A percentile compares a stretch with the other conserved stretches of the same genome.
Evolutionary conservation across 2,113 vertebrate species (phyloP).

Genomic region (Bubo blakistoni): DNA sequence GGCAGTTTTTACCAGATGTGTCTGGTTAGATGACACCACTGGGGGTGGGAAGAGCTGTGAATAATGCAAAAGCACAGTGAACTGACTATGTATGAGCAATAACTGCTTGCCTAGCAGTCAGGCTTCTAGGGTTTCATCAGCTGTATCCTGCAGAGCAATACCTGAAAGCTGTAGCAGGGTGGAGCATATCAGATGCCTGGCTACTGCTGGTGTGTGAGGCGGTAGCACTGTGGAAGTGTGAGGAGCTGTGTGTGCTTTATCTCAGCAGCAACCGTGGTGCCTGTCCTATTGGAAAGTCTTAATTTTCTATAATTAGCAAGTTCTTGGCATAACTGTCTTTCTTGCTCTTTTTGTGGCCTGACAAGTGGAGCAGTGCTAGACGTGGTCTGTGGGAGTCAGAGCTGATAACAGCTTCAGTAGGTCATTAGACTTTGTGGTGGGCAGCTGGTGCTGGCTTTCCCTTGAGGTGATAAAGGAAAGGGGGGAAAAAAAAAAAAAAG

Average conservation of each 20-base stretch:
- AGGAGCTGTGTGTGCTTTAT: not conserved
- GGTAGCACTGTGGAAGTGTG: not conserved
- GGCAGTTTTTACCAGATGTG: not conserved
- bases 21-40: not conserved
- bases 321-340: not conserved
- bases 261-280: not conserved
- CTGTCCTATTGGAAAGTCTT: not conserved
- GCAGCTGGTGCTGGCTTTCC: constrained; percentile 18
- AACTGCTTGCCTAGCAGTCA: not conserved
- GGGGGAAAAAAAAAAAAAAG: not conserved
- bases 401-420: not conserved
- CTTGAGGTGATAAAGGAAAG: not conserved
- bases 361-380: not conserved
- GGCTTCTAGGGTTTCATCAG: not conserved
- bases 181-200: not conserved
- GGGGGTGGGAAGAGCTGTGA: not conserved
- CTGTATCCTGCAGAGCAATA: not conserved
- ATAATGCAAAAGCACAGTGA: not conserved
- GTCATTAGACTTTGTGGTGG: not conserved
- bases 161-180: not conserved
- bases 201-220: not conserved
- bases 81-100: not conserved
- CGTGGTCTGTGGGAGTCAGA: not conserved
- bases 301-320: not conserved
- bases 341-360: constrained; percentile 16